Evolutionary conservation across 2,797 vertebrate species (phyloP), one percentile per base, ranked within the genome.

Genomic region (Champsocephalus gunnari): DNA sequence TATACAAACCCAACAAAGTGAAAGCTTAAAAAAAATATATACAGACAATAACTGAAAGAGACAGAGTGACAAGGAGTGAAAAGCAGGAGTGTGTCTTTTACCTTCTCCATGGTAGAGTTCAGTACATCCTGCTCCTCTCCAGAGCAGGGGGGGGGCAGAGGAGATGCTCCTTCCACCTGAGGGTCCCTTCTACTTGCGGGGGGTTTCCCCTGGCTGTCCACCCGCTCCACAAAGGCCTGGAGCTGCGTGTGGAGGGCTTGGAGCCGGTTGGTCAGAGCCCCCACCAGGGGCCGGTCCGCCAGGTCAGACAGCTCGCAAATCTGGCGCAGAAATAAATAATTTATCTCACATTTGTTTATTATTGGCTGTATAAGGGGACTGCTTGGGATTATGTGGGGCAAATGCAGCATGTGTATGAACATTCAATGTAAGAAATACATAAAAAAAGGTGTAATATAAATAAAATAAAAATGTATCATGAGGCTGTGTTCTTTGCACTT

Each of bases 211-310:
- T 97, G 89, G 49, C 73, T 21, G 54, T 99, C 97, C 0, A 98
- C 95, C 83, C 88, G 96, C 86, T 96, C 96, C 17, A 95, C 92
- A 34, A 99, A 97, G 85, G 93, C 90, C 74, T 96, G 95, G 28
- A 99, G 93, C 87, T 99, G 97, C 76, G 93, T 92, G 87, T 99
- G 97, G 2, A 99, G 92, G 69, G 94, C 90, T 6, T 96, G 94
- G 50, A 99, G 96, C 69, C 97, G 91, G 87, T 96, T 95, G 82
- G 96, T 94, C 88, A 99, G 94, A 69, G 96, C 95, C 0, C 94
- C 96, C 53, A 98, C 94, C 66, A 99, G 94, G 75, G 97, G 96
- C 60, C 95, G 86, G 32, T 97, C 96, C 0, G 94, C 84, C 59
- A 92, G 73, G 38, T 93, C 92, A 0, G 92, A 92, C 77, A 92